Base-by-base conservation (phyloP, 2,888 invertebrate species). In the Athripsodes cinereus region DNA sequence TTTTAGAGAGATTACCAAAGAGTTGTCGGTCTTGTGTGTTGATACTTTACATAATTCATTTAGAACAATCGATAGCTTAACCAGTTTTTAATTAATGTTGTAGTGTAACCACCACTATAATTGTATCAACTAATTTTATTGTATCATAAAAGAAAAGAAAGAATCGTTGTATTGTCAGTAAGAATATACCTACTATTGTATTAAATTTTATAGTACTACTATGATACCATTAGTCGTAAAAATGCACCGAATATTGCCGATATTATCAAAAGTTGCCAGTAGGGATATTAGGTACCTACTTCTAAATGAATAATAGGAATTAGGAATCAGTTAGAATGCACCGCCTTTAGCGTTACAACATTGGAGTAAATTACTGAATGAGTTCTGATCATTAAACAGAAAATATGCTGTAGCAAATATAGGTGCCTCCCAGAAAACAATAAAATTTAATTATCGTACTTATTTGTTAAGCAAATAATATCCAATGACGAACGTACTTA, bases 51-150 rank as follows among this genome's bases (percentile, higher is more conserved):
- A 13, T 40, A 40, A 40, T 57, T 53, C 53, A 61, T 61, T 59
- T 59, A 61, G 49, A 61, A 56, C 61, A 56, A 59, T 56, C 56
- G 58, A 58, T 35, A 52, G 47, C 55, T 53, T 55, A 59, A 47
- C 59, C 61, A 58, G 58, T 58, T 58, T 57, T 58, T 61, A 61
- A 61, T 61, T 61, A 61, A 59, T 56, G 53, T 21, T 54, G 61
- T 59, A 59, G 59, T 46, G 51, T 52, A 48, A 47, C 19, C 21
- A 52, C 35, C 52, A 40, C 40, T 40, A 40, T 16, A 3, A 5
- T 16, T 5, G 13, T 40, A 11, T 31, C 31, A 11, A 31, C 31
- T 52, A 50, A 55, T 52, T 57, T 48, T 59, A 55, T 47, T 21
- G 52, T 44, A 54, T 35, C 47, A 19, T 46, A 22, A 53, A 52